Evolutionary conservation across 2,797 vertebrate genomes (phyloP), one percentile per base, ranked within the genome.

Genomic region (Acanthis flammea): DNA sequence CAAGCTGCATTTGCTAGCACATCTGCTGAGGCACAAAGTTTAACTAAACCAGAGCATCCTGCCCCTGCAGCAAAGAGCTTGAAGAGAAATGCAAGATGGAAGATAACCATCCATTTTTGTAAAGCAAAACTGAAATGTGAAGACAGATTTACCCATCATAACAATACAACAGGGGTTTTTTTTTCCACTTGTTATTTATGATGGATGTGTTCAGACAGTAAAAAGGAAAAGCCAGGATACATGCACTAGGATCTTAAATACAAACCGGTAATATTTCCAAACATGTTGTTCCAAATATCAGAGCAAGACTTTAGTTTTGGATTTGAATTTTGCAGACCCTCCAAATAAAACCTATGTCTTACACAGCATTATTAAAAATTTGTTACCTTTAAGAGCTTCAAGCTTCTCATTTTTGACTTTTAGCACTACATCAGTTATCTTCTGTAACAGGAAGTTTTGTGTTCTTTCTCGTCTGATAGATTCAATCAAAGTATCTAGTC

Each of bases 391-490:
- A 65, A 99, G 97, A 74, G 98, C 97, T 95, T 99, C 98, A 2
- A 99, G 95, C 96, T 98, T 99, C 97, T 99, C 98, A 62, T 99
- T 99, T 96, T 99, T 99, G 70, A 98, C 98, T 95, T 98, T 99
- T 33, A 99, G 98, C 70, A 99, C 99, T 80, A 99, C 99, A 14
- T 99, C 99, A 9, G 99, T 99, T 97, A 99, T 99, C 96, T 98
- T 99, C 86, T 98, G 90, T 88, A 99, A 98, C 39, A 99, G 98
- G 90, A 99, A 99, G 96, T 98, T 99, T 78, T 99, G 99, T 2
- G 98, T 98, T 84, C 98, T 98, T 94, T 98, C 97, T 94, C 98
- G 97, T 71, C 98, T 98, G 61, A 99, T 99, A 89, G 99, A 99
- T 83, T 99, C 99, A 16, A 99, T 92, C 39, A 99, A 95, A 41